Base-by-base conservation (phyloP, 2,888 invertebrate species). In the Empis stercorea region DNA sequence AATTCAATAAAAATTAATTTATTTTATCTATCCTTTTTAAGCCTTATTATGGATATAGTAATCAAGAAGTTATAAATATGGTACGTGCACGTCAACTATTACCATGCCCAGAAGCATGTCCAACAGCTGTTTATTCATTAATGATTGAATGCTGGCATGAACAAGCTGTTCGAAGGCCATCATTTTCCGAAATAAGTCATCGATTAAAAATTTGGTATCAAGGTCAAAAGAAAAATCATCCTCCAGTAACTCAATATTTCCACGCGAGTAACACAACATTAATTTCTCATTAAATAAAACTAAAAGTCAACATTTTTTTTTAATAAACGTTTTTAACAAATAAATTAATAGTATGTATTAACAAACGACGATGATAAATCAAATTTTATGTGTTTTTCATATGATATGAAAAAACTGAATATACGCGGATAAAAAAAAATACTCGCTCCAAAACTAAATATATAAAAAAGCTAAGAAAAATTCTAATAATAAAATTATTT, bases 131-230 rank as follows among this genome's bases (percentile, higher is more conserved):
- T 62, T 96, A 96, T 71, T 80, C 86, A 7, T 75, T 99, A 48
- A 99, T 99, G 96, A 84, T 93, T 48, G 97, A 97, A 68, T 99
- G 97, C 63, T 99, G 99, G 97, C 87, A 89, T 59, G 96, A 97
- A 66, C 81, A 86, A 55, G 88, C 96, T 0, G 82, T 86, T 50
- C 75, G 93, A 30, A 74, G 99, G 57, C 99, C 99, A 0, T 82
- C 84, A 57, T 99, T 99, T 68, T 80, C 86, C 23, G 94, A 95
- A 65, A 86, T 99, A 48, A 84, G 88, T 55, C 79, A 81, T 59
- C 80, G 93, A n/a, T 70, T 91, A 46, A 78, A 80, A 55, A 76
- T 81, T 42, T 87, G 86, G 85, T 75, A 76, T 59, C 75, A 78
- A 46, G 70, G 71, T 30, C 70, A 70, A 48, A 62, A 64, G 46